phyloP scores from a whole-genome alignment of 35 echinoderm and acorn worm species.

The Lytechinus variegatus region DNA sequence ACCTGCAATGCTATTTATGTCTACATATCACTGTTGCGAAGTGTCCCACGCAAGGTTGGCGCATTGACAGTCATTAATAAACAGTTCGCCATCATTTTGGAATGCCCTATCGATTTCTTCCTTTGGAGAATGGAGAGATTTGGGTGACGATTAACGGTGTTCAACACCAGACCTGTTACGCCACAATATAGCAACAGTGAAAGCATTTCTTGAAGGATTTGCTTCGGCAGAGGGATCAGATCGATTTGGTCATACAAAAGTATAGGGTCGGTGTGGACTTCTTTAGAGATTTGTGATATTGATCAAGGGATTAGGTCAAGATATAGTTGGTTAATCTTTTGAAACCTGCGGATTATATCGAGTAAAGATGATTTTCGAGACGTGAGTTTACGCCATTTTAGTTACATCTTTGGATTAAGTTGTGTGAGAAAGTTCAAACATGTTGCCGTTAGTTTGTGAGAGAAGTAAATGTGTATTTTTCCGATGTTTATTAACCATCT shows the following conservation, averaged over 20 bases:
- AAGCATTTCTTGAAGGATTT: not conserved
- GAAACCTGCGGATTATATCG: not conserved
- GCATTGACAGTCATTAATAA: not conserved
- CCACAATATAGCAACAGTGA: not conserved
- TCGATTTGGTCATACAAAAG: not conserved
- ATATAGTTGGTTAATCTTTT: not conserved
- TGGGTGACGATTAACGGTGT: constrained; percentile 24
- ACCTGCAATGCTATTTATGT: no score
- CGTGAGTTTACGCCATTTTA: not conserved
- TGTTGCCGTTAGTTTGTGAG: not conserved
- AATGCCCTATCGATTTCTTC: constrained; percentile 21
- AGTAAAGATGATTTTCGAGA: not conserved
- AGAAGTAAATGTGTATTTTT: not conserved
- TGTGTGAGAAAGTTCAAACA: not conserved
- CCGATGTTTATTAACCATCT: not conserved
- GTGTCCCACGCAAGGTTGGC: no score
- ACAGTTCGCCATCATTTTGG: not conserved
- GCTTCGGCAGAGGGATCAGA: constrained; percentile 6
- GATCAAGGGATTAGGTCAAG: not conserved
- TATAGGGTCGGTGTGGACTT: not conserved
- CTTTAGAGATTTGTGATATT: constrained; percentile 34
- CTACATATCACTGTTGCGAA: no score
- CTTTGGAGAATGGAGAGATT: not conserved
- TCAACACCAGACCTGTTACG: not conserved
- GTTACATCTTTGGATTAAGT: not conserved